These are phyloP conservation scores for Heterodera schachtii DNA, from an alignment of 1,140 invertebrate species.

Conservation along the genomic window DNA sequence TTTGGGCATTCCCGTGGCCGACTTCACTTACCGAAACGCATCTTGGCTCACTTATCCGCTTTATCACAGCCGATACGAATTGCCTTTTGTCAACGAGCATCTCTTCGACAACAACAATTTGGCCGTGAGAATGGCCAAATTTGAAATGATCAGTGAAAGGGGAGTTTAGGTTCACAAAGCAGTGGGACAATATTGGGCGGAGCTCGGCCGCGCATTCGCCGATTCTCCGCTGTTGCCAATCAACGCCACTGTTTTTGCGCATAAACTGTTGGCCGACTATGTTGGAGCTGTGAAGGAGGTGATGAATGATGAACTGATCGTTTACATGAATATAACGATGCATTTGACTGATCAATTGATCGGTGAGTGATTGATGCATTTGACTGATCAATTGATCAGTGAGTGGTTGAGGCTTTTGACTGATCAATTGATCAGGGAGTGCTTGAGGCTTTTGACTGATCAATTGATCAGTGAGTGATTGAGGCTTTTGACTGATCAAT, in stretches of 20 bases:
- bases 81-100: slow-evolving; percentile 65
- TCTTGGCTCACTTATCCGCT: slow-evolving; percentile 65
- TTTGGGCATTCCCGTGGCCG: slow-evolving; percentile 65
- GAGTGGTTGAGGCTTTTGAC: slow-evolving; percentile 28
- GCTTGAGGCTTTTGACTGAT: too few species aligned
- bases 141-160: not conserved
- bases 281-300: slow-evolving; percentile 43
- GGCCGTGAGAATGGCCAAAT: slow-evolving; percentile 35
- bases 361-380: too few species aligned
- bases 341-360: too few species aligned
- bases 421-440: slow-evolving; percentile 36
- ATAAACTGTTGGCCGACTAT: slow-evolving; percentile 44
- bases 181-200: slow-evolving; percentile 63
- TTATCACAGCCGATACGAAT: slow-evolving; percentile 69
- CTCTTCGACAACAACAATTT: slow-evolving; percentile 64
- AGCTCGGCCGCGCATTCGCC: slow-evolving; percentile 65
- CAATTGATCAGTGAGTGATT: too few species aligned
- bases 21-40: slow-evolving; percentile 53
- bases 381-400: not conserved
- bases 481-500: too few species aligned
- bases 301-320: not conserved
- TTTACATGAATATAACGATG: not conserved
- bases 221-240: slow-evolving; percentile 67
- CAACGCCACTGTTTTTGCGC: slow-evolving; percentile 50
- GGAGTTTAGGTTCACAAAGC: slow-evolving; percentile 58